Percentiles rank a stretch among this genome's conserved stretches.
Evolutionary conservation across 2,888 invertebrate species (phyloP).

Genomic region (Seladonia tumulorum): DNA sequence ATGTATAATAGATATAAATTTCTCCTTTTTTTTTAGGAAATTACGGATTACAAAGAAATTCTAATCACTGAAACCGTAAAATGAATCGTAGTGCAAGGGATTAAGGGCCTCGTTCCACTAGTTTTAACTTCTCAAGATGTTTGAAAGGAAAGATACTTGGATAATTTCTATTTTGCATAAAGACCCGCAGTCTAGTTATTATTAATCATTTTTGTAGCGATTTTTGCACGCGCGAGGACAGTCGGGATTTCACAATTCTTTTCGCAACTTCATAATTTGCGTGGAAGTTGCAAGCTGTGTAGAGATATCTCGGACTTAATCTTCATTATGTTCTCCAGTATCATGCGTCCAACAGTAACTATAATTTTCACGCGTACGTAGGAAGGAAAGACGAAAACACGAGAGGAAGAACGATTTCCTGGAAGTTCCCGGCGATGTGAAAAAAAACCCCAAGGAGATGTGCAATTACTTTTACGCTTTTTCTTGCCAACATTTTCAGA

Average conservation of each 20-base stretch:
- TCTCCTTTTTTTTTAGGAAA: too few species aligned
- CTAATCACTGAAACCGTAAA: too few species aligned
- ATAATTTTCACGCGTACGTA: not conserved
- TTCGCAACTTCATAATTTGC: not conserved
- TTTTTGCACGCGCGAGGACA: too few species aligned
- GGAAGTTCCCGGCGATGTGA: not conserved
- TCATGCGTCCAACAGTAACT: not conserved
- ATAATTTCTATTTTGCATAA: too few species aligned
- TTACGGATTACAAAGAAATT: too few species aligned
- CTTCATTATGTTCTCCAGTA: not conserved
- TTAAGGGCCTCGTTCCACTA: too few species aligned
- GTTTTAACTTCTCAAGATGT: too few species aligned
- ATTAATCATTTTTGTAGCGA: not conserved
- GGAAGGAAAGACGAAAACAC: not conserved
- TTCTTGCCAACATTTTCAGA: slow-evolving; percentile 19
- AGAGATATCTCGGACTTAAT: not conserved
- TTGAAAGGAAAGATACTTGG: too few species aligned
- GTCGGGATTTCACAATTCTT: not conserved
- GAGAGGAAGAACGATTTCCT: not conserved
- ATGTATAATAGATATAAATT: too few species aligned
- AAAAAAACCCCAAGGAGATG: slow-evolving; percentile 34
- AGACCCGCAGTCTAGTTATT: not conserved
- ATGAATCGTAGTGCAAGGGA: too few species aligned
- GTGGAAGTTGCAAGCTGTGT: not conserved
- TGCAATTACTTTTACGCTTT: slow-evolving; percentile 37